These are phyloP conservation scores for Oopsacas minuta DNA, from an alignment of 37 sponge, comb jelly and placozoan genomes.

Conservation along the genomic window DNA sequence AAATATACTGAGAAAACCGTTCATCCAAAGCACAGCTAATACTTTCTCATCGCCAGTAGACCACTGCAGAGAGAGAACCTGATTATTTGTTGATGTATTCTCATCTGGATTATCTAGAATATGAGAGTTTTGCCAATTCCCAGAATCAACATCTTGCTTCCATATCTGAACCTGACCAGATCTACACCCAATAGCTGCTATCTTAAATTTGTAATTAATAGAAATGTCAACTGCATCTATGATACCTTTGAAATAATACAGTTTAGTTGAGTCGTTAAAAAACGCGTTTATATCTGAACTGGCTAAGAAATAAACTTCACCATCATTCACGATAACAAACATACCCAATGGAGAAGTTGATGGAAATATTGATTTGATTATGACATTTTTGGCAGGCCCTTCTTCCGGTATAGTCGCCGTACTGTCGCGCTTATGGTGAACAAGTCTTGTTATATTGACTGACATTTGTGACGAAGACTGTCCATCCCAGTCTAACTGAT, in stretches of 20 bases:
- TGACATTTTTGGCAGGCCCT: background rate
- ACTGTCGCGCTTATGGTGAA: background rate
- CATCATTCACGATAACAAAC: background rate
- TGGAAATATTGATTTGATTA: background rate
- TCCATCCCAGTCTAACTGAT: slow-evolving; percentile 7
- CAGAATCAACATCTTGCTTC: slow-evolving; percentile 16
- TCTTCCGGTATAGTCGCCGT: background rate
- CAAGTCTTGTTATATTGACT: background rate
- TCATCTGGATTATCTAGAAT: background rate
- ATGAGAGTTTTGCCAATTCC: slow-evolving; percentile 10
- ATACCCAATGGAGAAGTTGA: background rate
- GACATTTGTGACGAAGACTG: background rate
- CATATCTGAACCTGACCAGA: background rate
- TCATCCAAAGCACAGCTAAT: slow-evolving; percentile 58
- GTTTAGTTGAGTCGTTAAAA: background rate
- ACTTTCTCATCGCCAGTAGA: slow-evolving; percentile 40
- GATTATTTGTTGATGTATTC: background rate
- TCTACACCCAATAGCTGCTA: background rate
- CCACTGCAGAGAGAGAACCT: slow-evolving; percentile 54
- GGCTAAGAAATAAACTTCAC: background rate
- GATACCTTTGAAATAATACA: slow-evolving; percentile 2
- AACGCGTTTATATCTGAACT: slow-evolving; percentile 8
- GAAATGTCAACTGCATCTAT: background rate
- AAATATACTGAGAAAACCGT: slow-evolving; percentile 60
- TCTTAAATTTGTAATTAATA: background rate